A percentile compares a stretch with the other conserved stretches of the same genome.
Evolutionary conservation across 2,888 invertebrate genomes (phyloP).

Genomic region (Pristionchus entomophagus): DNA sequence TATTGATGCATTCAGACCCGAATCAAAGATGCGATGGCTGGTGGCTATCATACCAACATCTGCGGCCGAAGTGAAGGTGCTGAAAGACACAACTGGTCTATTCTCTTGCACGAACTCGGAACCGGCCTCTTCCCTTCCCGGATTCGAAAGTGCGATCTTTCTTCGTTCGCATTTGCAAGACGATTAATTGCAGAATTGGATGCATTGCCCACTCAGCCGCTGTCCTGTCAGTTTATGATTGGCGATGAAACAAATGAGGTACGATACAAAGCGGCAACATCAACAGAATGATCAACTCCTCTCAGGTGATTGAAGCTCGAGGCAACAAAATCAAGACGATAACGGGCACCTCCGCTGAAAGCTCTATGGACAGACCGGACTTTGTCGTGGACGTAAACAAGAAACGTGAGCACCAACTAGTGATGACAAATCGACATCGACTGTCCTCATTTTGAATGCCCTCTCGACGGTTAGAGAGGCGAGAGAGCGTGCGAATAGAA

Average conservation of each 20-base stretch:
- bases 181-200: not conserved
- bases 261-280: no score
- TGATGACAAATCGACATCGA: not conserved
- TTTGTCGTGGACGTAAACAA: not conserved
- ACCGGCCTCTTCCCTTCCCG: not conserved
- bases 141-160: not conserved
- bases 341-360: no score
- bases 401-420: not conserved
- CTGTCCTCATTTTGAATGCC: no score
- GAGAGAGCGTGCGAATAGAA: no score
- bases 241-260: not conserved
- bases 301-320: no score
- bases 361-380: no score
- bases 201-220: not conserved
- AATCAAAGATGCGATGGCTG: no score
- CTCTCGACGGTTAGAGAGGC: no score
- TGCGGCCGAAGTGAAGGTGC: not conserved
- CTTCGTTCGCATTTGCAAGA: not conserved
- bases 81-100: not conserved
- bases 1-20: no score
- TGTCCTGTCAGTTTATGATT: not conserved
- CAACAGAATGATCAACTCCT: not conserved
- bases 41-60: no score
- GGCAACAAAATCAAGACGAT: no score
- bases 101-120: not conserved